Percentiles rank a stretch among this genome's conserved stretches.
Evolutionary conservation across 2,113 vertebrate genomes (phyloP).

Genomic region (Tretioscincus oriximinensis): DNA sequence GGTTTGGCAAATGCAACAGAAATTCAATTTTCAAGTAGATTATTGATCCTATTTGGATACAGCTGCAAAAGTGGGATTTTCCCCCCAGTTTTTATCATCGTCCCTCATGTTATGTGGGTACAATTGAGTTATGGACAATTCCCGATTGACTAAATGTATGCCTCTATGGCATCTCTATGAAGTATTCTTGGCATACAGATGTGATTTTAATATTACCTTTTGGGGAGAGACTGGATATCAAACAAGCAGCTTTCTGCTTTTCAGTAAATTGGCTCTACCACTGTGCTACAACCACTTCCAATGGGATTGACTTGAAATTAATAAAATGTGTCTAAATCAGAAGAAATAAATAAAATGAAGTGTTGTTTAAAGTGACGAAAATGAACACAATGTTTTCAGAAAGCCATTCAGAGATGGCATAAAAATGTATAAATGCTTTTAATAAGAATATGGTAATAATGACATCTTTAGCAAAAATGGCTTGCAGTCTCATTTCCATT

Average conservation of each 20-base stretch:
- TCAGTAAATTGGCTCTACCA: constrained; percentile 17
- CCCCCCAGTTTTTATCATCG: constrained; percentile 38
- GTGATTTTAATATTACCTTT: background rate
- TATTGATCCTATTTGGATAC: too few relatives aligned
- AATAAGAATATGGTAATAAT: constrained; percentile 14
- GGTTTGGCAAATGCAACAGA: background rate
- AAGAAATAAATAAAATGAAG: constrained; percentile 32
- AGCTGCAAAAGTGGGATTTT: constrained; percentile 23
- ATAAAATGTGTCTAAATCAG: constrained; percentile 38
- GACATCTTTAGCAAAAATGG: background rate
- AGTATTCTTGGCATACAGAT: too few relatives aligned
- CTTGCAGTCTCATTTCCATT: background rate
- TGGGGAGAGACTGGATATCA: too few relatives aligned
- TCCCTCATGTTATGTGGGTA: too few relatives aligned
- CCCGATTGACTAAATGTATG: background rate
- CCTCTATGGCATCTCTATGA: too few relatives aligned
- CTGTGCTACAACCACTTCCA: constrained; percentile 41
- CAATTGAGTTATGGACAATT: too few relatives aligned
- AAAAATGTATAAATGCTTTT: constrained; percentile 35
- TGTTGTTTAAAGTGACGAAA: constrained; percentile 4
- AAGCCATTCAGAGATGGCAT: constrained; percentile 31
- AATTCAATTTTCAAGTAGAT: too few relatives aligned
- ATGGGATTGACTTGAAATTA: background rate
- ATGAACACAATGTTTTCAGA: constrained; percentile 45
- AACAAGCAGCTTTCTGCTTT: too few relatives aligned